Evolutionary conservation across 2,888 invertebrate species (phyloP).

Genomic region (Phalangium opilio): DNA sequence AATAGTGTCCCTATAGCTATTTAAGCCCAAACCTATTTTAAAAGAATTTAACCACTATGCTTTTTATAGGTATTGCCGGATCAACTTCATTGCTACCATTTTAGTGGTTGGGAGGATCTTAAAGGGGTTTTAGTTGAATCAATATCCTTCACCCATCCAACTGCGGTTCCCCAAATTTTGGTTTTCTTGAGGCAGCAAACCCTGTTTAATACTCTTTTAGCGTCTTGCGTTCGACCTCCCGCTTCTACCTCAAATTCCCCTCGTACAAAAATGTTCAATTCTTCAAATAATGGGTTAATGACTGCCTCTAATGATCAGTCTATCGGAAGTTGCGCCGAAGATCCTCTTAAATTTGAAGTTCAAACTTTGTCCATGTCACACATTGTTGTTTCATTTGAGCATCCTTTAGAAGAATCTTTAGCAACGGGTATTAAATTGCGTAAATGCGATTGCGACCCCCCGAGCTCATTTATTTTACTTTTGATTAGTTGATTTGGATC

Average conservation of each 20-base stretch:
- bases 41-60: too few species aligned
- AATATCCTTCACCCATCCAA: conserved; percentile 85
- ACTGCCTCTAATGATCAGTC: background rate
- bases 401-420: conserved; percentile 80
- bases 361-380: conserved; percentile 77
- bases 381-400: conserved; percentile 76
- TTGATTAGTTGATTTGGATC: conserved; percentile 55
- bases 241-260: background rate
- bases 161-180: conserved; percentile 75
- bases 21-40: too few species aligned
- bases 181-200: conserved; percentile 73
- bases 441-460: too few species aligned
- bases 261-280: background rate
- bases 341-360: conserved; percentile 75
- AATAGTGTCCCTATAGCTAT: too few species aligned
- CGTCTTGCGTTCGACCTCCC: conserved; percentile 59
- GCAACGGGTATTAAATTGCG: conserved; percentile 47
- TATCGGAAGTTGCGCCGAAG: background rate
- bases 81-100: conserved; percentile 83
- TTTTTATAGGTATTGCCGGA: conserved; percentile 47
- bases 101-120: conserved; percentile 56
- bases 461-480: background rate
- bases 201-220: conserved; percentile 71
- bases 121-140: conserved; percentile 59
- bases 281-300: background rate